Evolutionary conservation across 1,140 invertebrate species (phyloP).

Genomic region (Euwallacea similis): DNA sequence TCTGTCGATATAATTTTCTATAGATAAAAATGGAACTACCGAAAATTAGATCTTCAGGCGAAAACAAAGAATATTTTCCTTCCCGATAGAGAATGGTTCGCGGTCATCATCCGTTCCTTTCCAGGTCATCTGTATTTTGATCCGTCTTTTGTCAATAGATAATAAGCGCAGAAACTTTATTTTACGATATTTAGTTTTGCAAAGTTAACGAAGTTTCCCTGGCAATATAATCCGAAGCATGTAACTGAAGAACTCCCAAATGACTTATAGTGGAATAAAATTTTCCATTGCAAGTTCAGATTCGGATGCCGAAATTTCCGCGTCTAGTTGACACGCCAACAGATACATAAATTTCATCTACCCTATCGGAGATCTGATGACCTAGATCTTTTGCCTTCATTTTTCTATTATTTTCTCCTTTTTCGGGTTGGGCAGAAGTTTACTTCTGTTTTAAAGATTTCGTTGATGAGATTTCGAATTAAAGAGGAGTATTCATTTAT

Average conservation of each 20-base stretch:
- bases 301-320: constrained; percentile 11
- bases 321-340: constrained; percentile 26
- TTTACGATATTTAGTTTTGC: neutral
- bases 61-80: too few species aligned
- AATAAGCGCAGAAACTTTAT: constrained; percentile 2
- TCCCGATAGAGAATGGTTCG: too few species aligned
- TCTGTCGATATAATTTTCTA: too few species aligned
- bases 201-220: constrained; percentile 6
- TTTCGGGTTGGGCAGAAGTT: neutral
- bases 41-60: too few species aligned
- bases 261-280: constrained; percentile 22
- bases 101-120: too few species aligned
- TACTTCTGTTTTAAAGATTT: neutral
- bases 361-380: constrained; percentile 13
- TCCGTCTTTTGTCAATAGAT: neutral
- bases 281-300: constrained; percentile 17
- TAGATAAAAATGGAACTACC: too few species aligned
- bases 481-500: neutral
- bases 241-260: constrained; percentile 1
- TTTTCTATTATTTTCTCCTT: constrained; percentile 16
- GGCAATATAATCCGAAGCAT: neutral
- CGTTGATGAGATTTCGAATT: neutral
- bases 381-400: constrained; percentile 16
- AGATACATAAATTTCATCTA: constrained; percentile 26
- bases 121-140: too few species aligned